phyloP scores from a whole-genome alignment of 2,888 invertebrate genomes.

The Bembecia ichneumoniformis region DNA sequence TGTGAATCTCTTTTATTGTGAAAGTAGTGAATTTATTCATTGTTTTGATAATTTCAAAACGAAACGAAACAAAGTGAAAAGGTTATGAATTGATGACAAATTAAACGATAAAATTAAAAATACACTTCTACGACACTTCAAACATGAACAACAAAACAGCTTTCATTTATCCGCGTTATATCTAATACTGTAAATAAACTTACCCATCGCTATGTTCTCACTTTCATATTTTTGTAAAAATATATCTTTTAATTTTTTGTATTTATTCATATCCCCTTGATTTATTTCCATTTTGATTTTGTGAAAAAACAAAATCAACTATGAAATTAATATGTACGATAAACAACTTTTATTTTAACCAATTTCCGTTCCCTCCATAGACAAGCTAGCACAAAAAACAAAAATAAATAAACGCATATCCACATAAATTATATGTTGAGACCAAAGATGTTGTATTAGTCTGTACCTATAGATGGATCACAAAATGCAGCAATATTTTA shows the following conservation, averaged over 20 bases:
- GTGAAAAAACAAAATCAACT: not conserved
- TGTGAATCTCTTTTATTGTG: constrained; percentile 59
- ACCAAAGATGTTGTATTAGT: too few relatives aligned
- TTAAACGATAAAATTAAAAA: constrained; percentile 20
- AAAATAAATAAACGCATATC: too few relatives aligned
- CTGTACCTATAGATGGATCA: too few relatives aligned
- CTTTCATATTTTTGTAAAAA: not conserved
- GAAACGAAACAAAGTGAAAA: not conserved
- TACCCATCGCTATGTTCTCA: not conserved
- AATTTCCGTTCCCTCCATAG: too few relatives aligned
- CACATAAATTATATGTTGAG: too few relatives aligned
- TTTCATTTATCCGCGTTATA: not conserved
- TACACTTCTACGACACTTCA: too few relatives aligned
- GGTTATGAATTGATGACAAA: constrained; percentile 27
- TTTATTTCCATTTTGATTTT: not conserved
- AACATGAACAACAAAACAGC: too few relatives aligned
- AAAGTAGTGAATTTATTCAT: constrained; percentile 65
- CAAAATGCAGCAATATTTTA: too few relatives aligned
- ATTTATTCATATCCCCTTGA: not conserved
- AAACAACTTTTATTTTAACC: too few relatives aligned
- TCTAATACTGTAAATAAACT: not conserved
- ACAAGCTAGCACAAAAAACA: too few relatives aligned
- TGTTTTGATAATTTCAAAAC: constrained; percentile 10
- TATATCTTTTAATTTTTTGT: not conserved
- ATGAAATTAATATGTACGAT: too few relatives aligned